A percentile compares a stretch with the other conserved stretches of the same genome.
Conservation (phyloP, 1,140 invertebrate species). For the Aphidius ervi region DNA sequence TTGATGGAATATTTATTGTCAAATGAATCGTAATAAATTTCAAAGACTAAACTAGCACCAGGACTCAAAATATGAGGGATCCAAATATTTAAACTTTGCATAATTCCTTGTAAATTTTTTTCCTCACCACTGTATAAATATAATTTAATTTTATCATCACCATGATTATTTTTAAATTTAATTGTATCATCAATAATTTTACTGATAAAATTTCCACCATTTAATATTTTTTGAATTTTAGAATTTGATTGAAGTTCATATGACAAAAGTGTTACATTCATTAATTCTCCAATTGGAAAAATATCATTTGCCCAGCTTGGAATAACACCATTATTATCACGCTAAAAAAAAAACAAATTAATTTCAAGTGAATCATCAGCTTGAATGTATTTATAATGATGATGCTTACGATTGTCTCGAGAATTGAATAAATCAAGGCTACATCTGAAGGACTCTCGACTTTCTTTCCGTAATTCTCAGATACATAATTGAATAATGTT, state of each 20-base stretch:
- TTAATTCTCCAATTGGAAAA: constrained; percentile 33
- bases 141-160: constrained; percentile 28
- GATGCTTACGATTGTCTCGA: constrained; percentile 39
- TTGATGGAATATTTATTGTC: constrained; percentile 32
- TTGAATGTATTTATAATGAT: not conserved
- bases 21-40: constrained; percentile 34
- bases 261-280: constrained; percentile 28
- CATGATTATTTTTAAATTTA: constrained; percentile 13
- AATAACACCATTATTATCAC: constrained; percentile 25
- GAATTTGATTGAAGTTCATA: constrained; percentile 37
- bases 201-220: constrained; percentile 41
- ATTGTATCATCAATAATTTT: constrained; percentile 34
- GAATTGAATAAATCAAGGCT: constrained; percentile 30
- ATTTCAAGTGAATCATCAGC: not conserved
- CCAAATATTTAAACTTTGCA: constrained; percentile 33
- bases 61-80: constrained; percentile 27
- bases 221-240: constrained; percentile 34
- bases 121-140: constrained; percentile 41
- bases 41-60: constrained; percentile 39
- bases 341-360: constrained; percentile 29
- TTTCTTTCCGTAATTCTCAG: constrained; percentile 27
- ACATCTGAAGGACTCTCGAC: constrained; percentile 31
- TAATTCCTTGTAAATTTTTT: constrained; percentile 37
- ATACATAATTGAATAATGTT: constrained; percentile 30
- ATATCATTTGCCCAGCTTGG: constrained; percentile 35